Percentiles rank a stretch among this genome's conserved stretches.
Evolutionary conservation across 2,888 invertebrate genomes (phyloP).

Genomic region (Apeira syringaria): DNA sequence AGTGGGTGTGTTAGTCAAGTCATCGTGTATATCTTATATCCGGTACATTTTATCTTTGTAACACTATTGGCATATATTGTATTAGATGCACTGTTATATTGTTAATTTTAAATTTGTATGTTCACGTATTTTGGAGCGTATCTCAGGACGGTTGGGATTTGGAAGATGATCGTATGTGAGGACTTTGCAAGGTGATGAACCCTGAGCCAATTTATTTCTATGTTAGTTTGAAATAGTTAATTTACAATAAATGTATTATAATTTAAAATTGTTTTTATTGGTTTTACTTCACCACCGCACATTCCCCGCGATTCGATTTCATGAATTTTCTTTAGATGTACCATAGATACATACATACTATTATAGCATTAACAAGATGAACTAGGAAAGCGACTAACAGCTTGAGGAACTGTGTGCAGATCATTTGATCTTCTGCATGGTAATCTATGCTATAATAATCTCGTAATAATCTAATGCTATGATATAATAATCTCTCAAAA

Average conservation of each 20-base stretch:
- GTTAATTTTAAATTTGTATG: constrained; percentile 67
- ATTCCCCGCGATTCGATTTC: too few relatives aligned
- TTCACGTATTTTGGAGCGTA: constrained; percentile 64
- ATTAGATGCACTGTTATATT: constrained; percentile 68
- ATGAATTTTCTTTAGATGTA: too few relatives aligned
- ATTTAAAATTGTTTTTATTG: constrained; percentile 38
- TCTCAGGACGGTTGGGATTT: constrained; percentile 57
- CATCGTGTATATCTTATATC: constrained; percentile 35
- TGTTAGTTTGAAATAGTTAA: constrained; percentile 68
- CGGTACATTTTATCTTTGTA: constrained; percentile 53
- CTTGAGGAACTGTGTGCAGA: too few relatives aligned
- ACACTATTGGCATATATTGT: constrained; percentile 61
- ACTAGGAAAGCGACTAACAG: too few relatives aligned
- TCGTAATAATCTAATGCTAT: too few relatives aligned
- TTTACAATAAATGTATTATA: constrained; percentile 71
- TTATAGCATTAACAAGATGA: too few relatives aligned
- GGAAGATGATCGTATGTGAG: constrained; percentile 53
- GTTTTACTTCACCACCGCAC: too few relatives aligned
- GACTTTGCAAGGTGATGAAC: constrained; percentile 45
- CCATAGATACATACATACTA: too few relatives aligned
- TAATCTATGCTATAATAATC: too few relatives aligned
- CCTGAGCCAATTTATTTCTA: constrained; percentile 72
- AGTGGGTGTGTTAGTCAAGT: constrained; percentile 31
- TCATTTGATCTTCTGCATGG: too few relatives aligned
- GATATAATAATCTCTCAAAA: too few relatives aligned